Percentiles rank a stretch among this genome's conserved stretches.
Conservation (phyloP, 2,888 invertebrate species). For the Hirudinaria manillensis region DNA sequence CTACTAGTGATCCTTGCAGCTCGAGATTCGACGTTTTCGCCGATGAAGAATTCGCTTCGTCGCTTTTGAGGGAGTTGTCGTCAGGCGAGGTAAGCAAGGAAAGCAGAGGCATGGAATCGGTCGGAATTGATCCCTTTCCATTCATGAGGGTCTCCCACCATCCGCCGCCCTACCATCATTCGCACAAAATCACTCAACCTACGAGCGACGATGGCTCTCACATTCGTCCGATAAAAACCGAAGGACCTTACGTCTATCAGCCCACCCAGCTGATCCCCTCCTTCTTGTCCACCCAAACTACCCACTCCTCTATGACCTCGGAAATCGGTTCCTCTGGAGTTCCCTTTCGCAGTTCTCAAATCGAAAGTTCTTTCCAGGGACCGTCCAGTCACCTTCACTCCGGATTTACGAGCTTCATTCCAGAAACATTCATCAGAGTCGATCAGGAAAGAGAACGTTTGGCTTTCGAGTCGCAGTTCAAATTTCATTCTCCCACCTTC, state of each 20-base stretch:
- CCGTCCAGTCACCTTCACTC: background rate
- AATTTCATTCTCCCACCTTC: background rate
- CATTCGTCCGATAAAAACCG: background rate
- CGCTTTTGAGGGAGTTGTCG: constrained; percentile 2
- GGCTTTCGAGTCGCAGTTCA: background rate
- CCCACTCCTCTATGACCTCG: background rate
- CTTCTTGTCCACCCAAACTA: background rate
- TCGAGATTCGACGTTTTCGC: constrained; percentile 9
- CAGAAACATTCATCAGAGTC: background rate
- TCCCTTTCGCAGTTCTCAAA: background rate
- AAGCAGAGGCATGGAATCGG: background rate
- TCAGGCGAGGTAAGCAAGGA: background rate
- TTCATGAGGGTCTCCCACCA: background rate
- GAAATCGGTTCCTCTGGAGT: background rate
- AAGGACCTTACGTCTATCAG: constrained; percentile 13
- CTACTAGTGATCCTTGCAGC: background rate
- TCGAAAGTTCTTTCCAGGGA: background rate
- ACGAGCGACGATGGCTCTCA: background rate
- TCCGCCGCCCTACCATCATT: background rate
- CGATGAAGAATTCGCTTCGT: constrained; percentile 4
- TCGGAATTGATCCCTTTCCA: background rate
- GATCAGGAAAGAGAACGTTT: background rate
- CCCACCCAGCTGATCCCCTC: constrained; percentile 11
- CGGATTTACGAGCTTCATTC: background rate
- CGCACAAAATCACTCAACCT: too few relatives aligned